Conservation (phyloP, 2,888 invertebrate genomes). For the Escarpia spicata region DNA sequence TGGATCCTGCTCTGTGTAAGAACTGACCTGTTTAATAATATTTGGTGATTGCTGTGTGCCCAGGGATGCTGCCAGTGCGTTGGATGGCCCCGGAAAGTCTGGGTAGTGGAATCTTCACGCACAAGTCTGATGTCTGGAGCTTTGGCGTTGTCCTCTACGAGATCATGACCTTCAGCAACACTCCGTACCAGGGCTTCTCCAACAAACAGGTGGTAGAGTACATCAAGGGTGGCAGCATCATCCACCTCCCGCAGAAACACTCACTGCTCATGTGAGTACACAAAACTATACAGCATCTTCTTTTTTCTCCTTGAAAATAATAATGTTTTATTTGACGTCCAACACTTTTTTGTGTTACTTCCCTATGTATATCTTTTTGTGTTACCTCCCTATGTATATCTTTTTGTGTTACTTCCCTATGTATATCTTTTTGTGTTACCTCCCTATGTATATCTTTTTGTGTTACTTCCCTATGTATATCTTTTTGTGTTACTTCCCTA, state of each 20-base stretch:
- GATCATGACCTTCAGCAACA: slow-evolving; percentile 89
- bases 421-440: too few relatives aligned
- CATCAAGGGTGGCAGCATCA: slow-evolving; percentile 78
- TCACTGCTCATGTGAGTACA: slow-evolving; percentile 81
- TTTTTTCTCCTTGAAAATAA: background rate
- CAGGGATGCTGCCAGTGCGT: slow-evolving; percentile 83
- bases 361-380: too few relatives aligned
- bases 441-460: too few relatives aligned
- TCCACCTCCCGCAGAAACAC: slow-evolving; percentile 80
- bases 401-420: too few relatives aligned
- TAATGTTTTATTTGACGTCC: too few relatives aligned
- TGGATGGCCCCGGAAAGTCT: slow-evolving; percentile 95
- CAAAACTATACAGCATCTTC: background rate
- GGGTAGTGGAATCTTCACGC: slow-evolving; percentile 82
- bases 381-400: too few relatives aligned
- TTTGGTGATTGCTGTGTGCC: background rate
- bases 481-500: too few relatives aligned
- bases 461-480: too few relatives aligned
- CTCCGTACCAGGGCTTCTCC: slow-evolving; percentile 87
- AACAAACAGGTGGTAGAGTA: slow-evolving; percentile 85
- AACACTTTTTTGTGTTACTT: too few relatives aligned
- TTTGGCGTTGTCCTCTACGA: slow-evolving; percentile 85
- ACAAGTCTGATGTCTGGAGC: slow-evolving; percentile 90
- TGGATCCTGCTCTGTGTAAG: too few relatives aligned
- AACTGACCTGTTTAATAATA: background rate